Evolutionary conservation across 2,797 vertebrate species (phyloP), one percentile per base, ranked within the genome.

Genomic region (Varecia variegata): DNA sequence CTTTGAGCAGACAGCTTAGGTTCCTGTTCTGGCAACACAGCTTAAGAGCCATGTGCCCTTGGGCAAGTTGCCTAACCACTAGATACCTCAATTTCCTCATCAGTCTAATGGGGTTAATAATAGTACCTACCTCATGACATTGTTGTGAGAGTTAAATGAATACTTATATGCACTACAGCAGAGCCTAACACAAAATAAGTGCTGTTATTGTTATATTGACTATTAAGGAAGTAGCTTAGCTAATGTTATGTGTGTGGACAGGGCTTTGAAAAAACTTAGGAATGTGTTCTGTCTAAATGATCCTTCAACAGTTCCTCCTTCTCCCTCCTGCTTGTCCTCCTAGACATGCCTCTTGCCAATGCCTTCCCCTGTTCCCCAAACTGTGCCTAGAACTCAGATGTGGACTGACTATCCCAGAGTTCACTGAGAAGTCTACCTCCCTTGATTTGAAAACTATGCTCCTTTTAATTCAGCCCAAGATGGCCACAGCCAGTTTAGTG

Each of bases 71-170:
- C 91, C 93, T 89, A 95, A 83, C 95, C 87, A 84, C 83, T 81
- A 90, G 68, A 23, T n/a, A 91, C 40, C 92, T 96, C 79, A 40
- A 45, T 87, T 92, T 98, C 87, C 95, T 94, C 60, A 14, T 94
- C 88, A 85, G 76, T 74, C 50, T 96, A 47, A 45, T 30, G 73
- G 82, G 65, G 11, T 25, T 50, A 90, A 94, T 76, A 77, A 88
- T 54, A 88, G 38, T 38, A 47, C 45, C 43, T 90, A 32, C 11
- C 77, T 73, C 60, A 9, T 47, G 23, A 40, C 23, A 0, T 40
- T 76, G 67, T 45, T 77, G 25, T 58, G 84, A 89, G 77, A 95
- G 80, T 65, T 70, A 58, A 92, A 52, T 35, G 17, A 87, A 88
- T 54, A 73, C 43, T 43, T 18, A 23, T 68, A 27, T 82, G 47